Conservation (phyloP, 2,888 invertebrate genomes). For the Galerucella nymphaeae region DNA sequence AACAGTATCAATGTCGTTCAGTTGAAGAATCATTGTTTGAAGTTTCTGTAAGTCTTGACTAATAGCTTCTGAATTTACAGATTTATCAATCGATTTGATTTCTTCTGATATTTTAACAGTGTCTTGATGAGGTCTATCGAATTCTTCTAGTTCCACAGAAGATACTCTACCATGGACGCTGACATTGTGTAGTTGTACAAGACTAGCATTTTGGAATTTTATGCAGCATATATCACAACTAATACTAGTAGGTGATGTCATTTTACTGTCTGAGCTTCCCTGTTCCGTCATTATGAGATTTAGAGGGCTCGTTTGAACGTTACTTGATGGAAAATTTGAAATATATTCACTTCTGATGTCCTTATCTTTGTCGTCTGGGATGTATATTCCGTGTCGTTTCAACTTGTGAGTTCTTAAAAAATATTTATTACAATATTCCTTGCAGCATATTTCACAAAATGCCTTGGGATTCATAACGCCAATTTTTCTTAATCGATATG, state of each 20-base stretch:
- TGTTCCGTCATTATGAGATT: slow-evolving; percentile 81
- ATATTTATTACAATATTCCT: slow-evolving; percentile 93
- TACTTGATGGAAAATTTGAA: slow-evolving; percentile 53
- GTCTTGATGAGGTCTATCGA: slow-evolving; percentile 52
- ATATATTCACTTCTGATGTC: slow-evolving; percentile 62
- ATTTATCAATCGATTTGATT: slow-evolving; percentile 53
- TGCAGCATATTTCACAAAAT: slow-evolving; percentile 93
- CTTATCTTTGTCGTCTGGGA: slow-evolving; percentile 70
- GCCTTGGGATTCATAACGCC: slow-evolving; percentile 89
- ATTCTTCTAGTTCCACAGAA: slow-evolving; percentile 51
- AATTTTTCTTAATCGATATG: slow-evolving; percentile 79
- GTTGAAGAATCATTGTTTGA: slow-evolving; percentile 90
- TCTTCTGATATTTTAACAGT: slow-evolving; percentile 40
- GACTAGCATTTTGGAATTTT: slow-evolving; percentile 66
- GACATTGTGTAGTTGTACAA: slow-evolving; percentile 63
- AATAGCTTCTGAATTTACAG: slow-evolving; percentile 70
- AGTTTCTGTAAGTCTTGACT: slow-evolving; percentile 89
- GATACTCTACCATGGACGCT: slow-evolving; percentile 60
- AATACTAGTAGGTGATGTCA: slow-evolving; percentile 65
- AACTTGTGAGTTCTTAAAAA: slow-evolving; percentile 92
- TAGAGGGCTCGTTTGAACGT: slow-evolving; percentile 80
- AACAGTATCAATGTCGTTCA: slow-evolving; percentile 81
- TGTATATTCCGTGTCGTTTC: slow-evolving; percentile 88
- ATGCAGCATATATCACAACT: slow-evolving; percentile 68
- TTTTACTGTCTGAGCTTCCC: slow-evolving; percentile 68